Percentiles rank a stretch among this genome's conserved stretches.
phyloP scores from a whole-genome alignment of 2,888 invertebrate genomes.

The Reticulitermes lucifugus region DNA sequence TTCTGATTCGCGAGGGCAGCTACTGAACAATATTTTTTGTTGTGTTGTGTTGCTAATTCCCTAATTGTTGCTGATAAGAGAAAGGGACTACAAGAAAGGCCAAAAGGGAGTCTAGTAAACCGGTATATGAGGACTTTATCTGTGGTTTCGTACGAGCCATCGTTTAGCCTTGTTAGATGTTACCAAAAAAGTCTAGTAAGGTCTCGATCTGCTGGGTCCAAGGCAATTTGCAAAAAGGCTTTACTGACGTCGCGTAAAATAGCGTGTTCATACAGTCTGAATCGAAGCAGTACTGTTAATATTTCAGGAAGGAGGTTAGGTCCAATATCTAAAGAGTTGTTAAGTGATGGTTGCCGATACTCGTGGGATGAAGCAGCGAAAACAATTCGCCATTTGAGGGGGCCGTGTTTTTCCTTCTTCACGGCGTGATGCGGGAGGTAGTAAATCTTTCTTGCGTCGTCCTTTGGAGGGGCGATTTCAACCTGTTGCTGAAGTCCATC shows the following conservation, averaged over 20 bases:
- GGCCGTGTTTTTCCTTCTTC: not conserved
- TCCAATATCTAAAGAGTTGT: not conserved
- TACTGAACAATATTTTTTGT: too few species aligned
- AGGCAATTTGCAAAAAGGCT: not conserved
- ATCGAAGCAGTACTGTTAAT: not conserved
- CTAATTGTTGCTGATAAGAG: not conserved
- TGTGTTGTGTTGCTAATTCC: not conserved
- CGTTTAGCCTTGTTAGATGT: not conserved
- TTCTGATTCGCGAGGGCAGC: too few species aligned
- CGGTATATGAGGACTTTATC: not conserved
- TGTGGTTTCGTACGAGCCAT: not conserved
- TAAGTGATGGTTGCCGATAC: not conserved
- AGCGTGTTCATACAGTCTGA: not conserved
- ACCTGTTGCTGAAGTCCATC: not conserved
- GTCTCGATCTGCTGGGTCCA: not conserved
- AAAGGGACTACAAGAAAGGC: slow-evolving; percentile 7
- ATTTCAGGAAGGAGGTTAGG: slow-evolving; percentile 1
- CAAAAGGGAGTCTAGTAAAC: slow-evolving; percentile 1
- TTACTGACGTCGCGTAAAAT: not conserved
- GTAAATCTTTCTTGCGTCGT: not conserved
- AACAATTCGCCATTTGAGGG: not conserved
- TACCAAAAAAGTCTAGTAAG: slow-evolving; percentile 2
- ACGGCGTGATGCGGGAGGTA: not conserved
- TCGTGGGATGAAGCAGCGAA: not conserved
- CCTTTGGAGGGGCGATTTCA: not conserved